Base-by-base conservation (phyloP, 2,797 vertebrate species). In the Sphenopsis melanotis region DNA sequence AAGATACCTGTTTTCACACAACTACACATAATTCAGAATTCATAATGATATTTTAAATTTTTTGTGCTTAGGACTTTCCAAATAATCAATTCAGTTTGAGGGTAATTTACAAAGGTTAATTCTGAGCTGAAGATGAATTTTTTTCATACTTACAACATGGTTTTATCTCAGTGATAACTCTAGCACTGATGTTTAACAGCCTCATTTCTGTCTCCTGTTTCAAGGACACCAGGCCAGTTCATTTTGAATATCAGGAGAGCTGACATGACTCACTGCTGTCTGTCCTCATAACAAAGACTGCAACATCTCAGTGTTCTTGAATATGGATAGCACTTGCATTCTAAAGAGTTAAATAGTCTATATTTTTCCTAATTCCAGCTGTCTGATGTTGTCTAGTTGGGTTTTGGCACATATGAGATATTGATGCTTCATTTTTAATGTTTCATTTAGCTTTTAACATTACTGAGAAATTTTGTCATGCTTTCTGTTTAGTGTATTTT, bases 401-500 rank as follows among this genome's bases (percentile, higher is more conserved):
- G 3, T 71, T 83, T 56, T 68, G 42, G 16, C 21, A 64, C 1
- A 2, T 39, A 46, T 11, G 32, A 61, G 7, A 86, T 29, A 89
- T 52, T 46, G 53, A 87, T 2, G 3, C 18, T 87, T 83, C 24
- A 42, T 87, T 86, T 79, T 69, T 85, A 87, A 59, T 63, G 34
- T 91, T 47, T 95, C 76, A 86, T 89, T 85, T 78, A 37, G 60
- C 79, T 46, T 75, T 91, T 79, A 87, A 71, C 19, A 47, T 89
- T 87, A 80, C 57, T n/a, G 65, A 82, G 59, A 71, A 89, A 78
- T 46, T 75, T 87, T 96, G 27, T 72, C 70, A 32, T 94, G 23
- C 23, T 87, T 95, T 93, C 63, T 87, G 9, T 47, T 96, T 86
- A 90, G 57, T 63, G 47, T 46, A 20, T 50, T 94, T 94, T 95